Percentiles rank a stretch among this genome's conserved stretches.
Conservation (phyloP, 2,888 invertebrate species). For the Microplitis deprimator region DNA sequence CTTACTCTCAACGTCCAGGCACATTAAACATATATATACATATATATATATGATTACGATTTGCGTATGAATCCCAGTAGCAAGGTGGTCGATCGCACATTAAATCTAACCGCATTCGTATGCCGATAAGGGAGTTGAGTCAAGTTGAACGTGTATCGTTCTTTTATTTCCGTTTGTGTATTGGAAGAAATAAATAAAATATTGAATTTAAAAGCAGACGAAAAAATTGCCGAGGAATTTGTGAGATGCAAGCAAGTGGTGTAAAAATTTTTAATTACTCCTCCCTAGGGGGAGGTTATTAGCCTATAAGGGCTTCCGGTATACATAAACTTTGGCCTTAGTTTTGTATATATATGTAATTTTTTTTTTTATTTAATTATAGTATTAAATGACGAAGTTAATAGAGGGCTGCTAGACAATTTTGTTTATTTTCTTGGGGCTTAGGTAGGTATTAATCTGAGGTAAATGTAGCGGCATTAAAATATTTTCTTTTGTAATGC, state of each 20-base stretch:
- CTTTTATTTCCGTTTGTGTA: background rate
- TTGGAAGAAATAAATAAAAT: slow-evolving; percentile 25
- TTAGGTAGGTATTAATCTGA: background rate
- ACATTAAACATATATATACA: background rate
- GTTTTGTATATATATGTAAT: slow-evolving; percentile 64
- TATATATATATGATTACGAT: slow-evolving; percentile 53
- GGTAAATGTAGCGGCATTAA: background rate
- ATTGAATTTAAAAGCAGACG: background rate
- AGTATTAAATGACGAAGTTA: background rate
- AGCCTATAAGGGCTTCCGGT: slow-evolving; percentile 72
- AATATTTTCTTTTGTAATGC: background rate
- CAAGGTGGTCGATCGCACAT: slow-evolving; percentile 61
- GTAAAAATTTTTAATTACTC: background rate
- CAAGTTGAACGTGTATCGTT: slow-evolving; percentile 18
- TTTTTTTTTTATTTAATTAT: slow-evolving; percentile 23
- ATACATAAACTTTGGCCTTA: slow-evolving; percentile 68
- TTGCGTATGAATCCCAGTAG: slow-evolving; percentile 59
- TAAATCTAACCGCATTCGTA: slow-evolving; percentile 62
- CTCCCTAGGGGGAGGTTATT: slow-evolving; percentile 64
- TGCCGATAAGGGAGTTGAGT: slow-evolving; percentile 60
- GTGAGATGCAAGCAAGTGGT: too few relatives aligned
- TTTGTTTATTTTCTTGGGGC: background rate
- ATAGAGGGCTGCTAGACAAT: background rate
- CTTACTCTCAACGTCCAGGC: background rate
- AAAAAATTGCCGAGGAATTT: too few relatives aligned